Conservation (phyloP, 92 coral and sea anemone species). For the Heliopora coerulea region DNA sequence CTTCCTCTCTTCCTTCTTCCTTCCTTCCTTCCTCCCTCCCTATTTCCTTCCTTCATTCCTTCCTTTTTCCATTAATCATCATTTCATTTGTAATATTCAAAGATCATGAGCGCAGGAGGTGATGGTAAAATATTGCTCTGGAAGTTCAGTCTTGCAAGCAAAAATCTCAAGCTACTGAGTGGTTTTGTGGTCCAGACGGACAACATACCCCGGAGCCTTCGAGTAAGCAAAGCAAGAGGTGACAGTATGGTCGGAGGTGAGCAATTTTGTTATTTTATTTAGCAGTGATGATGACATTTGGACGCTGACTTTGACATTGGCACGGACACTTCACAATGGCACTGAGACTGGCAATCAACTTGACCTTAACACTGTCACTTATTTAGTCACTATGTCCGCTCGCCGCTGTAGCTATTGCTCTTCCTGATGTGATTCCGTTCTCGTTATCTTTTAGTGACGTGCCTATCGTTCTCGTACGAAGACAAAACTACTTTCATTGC, state of each 20-base stretch:
- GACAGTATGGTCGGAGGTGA: conserved; percentile 94
- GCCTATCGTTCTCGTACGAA: conserved; percentile 88
- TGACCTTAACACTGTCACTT: too few species aligned
- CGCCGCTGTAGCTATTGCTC: too few species aligned
- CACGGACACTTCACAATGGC: too few species aligned
- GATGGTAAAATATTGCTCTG: conserved; percentile 94
- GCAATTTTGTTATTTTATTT: too few species aligned
- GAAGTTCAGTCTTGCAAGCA: conserved; percentile 63
- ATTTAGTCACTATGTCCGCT: too few species aligned
- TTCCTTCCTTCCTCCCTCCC: too few species aligned
- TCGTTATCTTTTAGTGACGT: conserved; percentile 51
- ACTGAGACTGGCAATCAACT: too few species aligned
- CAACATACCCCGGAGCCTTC: conserved; percentile 89
- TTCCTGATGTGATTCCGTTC: too few species aligned
- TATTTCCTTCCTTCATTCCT: background rate
- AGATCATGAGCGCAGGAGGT: conserved; percentile 93
- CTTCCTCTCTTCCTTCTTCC: too few species aligned
- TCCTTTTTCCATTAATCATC: background rate
- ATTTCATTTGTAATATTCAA: background rate
- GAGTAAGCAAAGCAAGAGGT: conserved; percentile 86
- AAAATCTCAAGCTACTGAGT: conserved; percentile 74
- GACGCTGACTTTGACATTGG: too few species aligned
- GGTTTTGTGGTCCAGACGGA: conserved; percentile 85
- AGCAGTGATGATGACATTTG: too few species aligned
- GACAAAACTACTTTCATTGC: conserved; percentile 84